Evolutionary conservation across 2,113 vertebrate species (phyloP).

Genomic region (Pungitius pungitius): DNA sequence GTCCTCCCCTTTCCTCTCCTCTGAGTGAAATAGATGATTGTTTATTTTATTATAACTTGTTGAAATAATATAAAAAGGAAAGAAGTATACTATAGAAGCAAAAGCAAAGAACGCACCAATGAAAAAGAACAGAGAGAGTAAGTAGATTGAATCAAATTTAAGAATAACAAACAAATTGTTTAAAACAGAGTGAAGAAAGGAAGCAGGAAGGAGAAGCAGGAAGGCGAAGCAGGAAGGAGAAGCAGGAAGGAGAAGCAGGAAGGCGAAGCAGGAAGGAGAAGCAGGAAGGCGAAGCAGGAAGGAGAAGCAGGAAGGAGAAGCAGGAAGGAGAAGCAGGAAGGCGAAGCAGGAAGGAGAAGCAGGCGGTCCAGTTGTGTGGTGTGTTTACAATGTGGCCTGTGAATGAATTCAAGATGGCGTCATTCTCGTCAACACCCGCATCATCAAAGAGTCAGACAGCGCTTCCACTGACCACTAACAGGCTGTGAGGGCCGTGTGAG

Average conservation of each 20-base stretch:
- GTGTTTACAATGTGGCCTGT: constrained; percentile 85
- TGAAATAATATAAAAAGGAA: too few species aligned
- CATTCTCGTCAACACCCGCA: constrained; percentile 79
- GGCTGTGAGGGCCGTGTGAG: constrained; percentile 9
- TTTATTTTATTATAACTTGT: background rate
- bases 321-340: constrained; percentile 29
- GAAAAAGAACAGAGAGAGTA: background rate
- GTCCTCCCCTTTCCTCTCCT: background rate
- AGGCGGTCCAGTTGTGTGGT: constrained; percentile 59
- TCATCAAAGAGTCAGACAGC: constrained; percentile 85
- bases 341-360: constrained; percentile 50
- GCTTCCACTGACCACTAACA: constrained; percentile 88
- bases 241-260: constrained; percentile 35
- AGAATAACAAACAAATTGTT: constrained; percentile 22
- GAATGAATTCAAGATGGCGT: constrained; percentile 93
- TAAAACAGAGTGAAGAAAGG: constrained; percentile 35
- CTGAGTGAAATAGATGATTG: too few species aligned
- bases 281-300: too few species aligned
- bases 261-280: too few species aligned
- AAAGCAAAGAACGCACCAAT: background rate
- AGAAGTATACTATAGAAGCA: background rate
- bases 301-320: constrained; percentile 31
- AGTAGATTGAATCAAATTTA: constrained; percentile 2
- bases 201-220: constrained; percentile 43
- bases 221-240: too few species aligned